Conservation (phyloP, 2,797 vertebrate genomes). For the Sciurus carolinensis region DNA sequence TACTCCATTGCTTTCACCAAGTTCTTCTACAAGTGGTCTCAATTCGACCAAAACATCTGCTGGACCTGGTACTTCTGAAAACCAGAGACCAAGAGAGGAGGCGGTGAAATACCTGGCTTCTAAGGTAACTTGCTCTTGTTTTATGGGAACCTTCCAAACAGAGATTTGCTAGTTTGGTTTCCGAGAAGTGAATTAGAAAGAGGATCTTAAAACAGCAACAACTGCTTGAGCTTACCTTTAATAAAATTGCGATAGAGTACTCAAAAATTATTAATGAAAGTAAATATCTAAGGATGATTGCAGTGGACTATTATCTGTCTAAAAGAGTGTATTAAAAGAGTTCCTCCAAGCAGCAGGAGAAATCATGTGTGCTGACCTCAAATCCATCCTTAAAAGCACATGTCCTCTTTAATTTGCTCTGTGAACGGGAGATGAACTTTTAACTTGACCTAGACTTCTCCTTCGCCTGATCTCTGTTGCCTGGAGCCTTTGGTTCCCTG, state of each 20-base stretch:
- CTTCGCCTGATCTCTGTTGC: not conserved
- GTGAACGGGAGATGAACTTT: not conserved
- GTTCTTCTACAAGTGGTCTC: slow-evolving; percentile 88
- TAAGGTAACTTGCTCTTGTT: slow-evolving; percentile 90
- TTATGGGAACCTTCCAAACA: not conserved
- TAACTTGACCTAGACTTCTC: not conserved
- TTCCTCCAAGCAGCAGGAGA: not conserved
- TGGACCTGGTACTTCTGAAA: slow-evolving; percentile 90
- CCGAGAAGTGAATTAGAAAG: slow-evolving; percentile 51
- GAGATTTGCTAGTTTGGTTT: not conserved
- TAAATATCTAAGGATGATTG: not conserved
- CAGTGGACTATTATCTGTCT: not conserved
- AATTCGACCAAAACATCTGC: slow-evolving; percentile 87
- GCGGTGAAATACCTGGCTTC: slow-evolving; percentile 94
- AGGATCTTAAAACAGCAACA: slow-evolving; percentile 39
- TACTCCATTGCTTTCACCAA: slow-evolving; percentile 92
- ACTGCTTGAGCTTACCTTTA: not conserved
- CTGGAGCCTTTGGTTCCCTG: not conserved
- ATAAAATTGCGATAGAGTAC: not conserved
- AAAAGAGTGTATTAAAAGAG: not conserved
- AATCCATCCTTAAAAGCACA: not conserved
- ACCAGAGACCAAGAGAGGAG: slow-evolving; percentile 91
- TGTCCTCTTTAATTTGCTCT: not conserved
- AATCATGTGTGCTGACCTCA: not conserved
- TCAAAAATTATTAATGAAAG: not conserved